phyloP scores from a whole-genome alignment of 92 coral and sea anemone species.

The Metridium senile region DNA sequence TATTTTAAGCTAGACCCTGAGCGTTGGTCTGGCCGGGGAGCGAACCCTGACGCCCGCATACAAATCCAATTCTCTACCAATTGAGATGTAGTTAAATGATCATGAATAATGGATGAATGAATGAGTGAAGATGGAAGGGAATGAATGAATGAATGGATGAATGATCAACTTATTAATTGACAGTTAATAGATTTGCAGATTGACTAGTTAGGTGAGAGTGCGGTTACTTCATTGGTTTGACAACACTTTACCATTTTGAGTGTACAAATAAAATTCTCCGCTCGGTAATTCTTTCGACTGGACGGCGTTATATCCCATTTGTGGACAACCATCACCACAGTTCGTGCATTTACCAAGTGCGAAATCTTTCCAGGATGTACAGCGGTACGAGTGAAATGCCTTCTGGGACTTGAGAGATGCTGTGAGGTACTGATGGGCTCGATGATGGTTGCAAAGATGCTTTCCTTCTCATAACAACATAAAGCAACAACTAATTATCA shows the following conservation, averaged over 20 bases:
- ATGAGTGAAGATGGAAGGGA: no score
- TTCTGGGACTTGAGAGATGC: background rate
- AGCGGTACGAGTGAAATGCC: conserved; percentile 54
- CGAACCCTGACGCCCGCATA: no score
- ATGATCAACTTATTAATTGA: background rate
- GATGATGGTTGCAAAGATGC: background rate
- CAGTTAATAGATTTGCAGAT: no score
- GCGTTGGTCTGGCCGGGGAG: no score
- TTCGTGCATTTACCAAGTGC: conserved; percentile 57
- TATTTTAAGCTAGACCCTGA: no score
- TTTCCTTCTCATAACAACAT: background rate
- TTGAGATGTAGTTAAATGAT: no score
- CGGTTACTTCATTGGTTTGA: no score
- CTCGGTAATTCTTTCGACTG: background rate
- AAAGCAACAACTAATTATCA: no score
- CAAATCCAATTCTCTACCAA: no score
- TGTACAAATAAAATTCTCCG: background rate
- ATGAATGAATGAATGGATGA: background rate
- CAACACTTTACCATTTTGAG: background rate
- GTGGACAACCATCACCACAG: conserved; percentile 48
- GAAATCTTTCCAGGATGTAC: conserved; percentile 38
- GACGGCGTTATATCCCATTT: conserved; percentile 59
- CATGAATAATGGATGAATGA: no score
- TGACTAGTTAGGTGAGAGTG: no score
- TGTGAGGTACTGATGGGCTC: background rate